Evolutionary conservation across 2,797 vertebrate genomes (phyloP).

Genomic region (Pyrocephalus nanus): DNA sequence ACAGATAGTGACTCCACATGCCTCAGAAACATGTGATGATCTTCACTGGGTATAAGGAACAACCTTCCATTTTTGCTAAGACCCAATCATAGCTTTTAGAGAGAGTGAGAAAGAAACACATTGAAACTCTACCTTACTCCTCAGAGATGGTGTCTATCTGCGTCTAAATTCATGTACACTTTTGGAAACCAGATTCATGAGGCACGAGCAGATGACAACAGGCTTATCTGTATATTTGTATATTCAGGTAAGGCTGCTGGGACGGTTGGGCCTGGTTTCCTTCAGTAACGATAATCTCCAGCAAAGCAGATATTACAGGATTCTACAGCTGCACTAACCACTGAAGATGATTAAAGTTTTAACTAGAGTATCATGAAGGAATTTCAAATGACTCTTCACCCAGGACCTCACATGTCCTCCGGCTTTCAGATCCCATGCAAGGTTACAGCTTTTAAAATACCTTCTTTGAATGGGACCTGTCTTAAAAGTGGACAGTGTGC

Average conservation of each 20-base stretch:
- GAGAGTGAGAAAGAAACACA: not conserved
- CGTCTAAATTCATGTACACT: not conserved
- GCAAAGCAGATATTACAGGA: not conserved
- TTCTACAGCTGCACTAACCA: not conserved
- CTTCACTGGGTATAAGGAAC: not conserved
- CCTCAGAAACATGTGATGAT: not conserved
- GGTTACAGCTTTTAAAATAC: not conserved
- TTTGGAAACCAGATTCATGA: not conserved
- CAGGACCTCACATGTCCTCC: not conserved
- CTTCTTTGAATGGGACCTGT: fast-evolving
- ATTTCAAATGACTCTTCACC: not conserved
- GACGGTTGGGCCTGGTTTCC: fast-evolving
- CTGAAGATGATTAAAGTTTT: not conserved
- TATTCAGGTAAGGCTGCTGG: not conserved
- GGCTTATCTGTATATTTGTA: not conserved
- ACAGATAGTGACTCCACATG: not conserved
- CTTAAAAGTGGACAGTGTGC: not conserved
- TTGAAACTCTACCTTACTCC: not conserved
- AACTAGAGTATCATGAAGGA: not conserved
- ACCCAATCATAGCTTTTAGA: not conserved
- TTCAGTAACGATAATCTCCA: not conserved
- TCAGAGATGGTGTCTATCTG: not conserved
- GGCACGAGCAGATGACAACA: not conserved
- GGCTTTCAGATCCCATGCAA: not conserved
- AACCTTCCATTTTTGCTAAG: not conserved